These are phyloP conservation scores for Lithobates pipiens DNA, from an alignment of 2,797 vertebrate genomes.

Conservation along the genomic window DNA sequence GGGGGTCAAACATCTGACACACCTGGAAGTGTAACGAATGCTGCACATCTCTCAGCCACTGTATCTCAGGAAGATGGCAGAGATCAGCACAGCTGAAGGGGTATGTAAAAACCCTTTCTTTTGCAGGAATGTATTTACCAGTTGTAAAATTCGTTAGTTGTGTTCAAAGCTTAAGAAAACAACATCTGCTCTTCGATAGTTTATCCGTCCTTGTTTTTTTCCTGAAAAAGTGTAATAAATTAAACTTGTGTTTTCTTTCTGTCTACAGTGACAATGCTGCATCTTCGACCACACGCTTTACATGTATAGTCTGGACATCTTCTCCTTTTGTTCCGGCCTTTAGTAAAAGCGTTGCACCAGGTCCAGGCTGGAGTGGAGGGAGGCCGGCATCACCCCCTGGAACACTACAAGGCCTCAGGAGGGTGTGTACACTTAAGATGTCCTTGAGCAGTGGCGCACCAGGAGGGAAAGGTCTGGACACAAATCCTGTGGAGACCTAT, in stretches of 20 bases:
- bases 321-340: not conserved
- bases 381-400: conserved; percentile 78
- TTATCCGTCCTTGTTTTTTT: too few species aligned
- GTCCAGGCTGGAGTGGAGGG: conserved; percentile 20
- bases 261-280: conserved; percentile 45
- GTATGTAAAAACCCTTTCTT: too few species aligned
- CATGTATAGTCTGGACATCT: conserved; percentile 7
- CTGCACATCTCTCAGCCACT: too few species aligned
- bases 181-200: too few species aligned
- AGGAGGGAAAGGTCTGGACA: conserved; percentile 99
- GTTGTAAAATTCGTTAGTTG: too few species aligned
- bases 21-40: too few species aligned
- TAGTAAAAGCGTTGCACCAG: not conserved
- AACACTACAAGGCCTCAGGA: conserved; percentile 67
- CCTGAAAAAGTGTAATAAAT: too few species aligned
- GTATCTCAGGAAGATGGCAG: too few species aligned
- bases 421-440: conserved; percentile 99
- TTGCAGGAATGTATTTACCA: too few species aligned
- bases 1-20: too few species aligned
- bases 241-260: conserved; percentile 2
- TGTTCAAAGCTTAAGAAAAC: too few species aligned
- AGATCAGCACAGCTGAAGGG: too few species aligned
- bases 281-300: conserved; percentile 21
- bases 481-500: conserved; percentile 99
- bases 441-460: conserved; percentile 99